Conservation (phyloP, 64 coral and sea anemone genomes). For the Astreopora myriophthalma region DNA sequence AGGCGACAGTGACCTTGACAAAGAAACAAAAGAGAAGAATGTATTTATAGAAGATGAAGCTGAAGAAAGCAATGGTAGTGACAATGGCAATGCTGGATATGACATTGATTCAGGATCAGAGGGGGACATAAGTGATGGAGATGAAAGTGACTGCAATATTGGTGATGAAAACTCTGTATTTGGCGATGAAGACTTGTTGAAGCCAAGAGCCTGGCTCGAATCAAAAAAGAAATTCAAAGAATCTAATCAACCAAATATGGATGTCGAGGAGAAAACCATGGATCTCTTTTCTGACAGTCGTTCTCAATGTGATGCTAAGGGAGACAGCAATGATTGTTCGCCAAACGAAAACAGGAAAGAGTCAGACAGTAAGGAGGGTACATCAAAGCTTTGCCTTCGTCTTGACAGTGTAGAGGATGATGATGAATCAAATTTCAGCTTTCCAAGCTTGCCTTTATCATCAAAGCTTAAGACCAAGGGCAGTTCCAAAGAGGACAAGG, state of each 20-base stretch:
- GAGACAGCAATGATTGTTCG: not conserved
- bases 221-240: slow-evolving; percentile 4
- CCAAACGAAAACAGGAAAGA: not conserved
- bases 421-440: slow-evolving; percentile 34
- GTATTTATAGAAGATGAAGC: slow-evolving; percentile 37
- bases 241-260: not conserved
- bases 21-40: slow-evolving; percentile 10
- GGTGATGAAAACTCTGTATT: slow-evolving; percentile 65
- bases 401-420: slow-evolving; percentile 68
- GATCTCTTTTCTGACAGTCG: slow-evolving; percentile 41
- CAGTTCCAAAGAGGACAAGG: not conserved
- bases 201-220: not conserved
- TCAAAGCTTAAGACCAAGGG: not conserved
- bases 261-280: slow-evolving; percentile 27
- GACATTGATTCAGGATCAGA: slow-evolving; percentile 86
- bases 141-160: slow-evolving; percentile 50
- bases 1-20: slow-evolving; percentile 31
- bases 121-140: slow-evolving; percentile 84
- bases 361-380: not conserved
- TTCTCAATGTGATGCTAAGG: not conserved
- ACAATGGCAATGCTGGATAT: not conserved
- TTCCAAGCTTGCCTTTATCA: not conserved
- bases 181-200: slow-evolving; percentile 45
- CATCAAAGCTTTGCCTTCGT: slow-evolving; percentile 40
- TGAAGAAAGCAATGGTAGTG: slow-evolving; percentile 29